A percentile compares a stretch with the other conserved stretches of the same genome.
Conservation (phyloP, 2,797 vertebrate genomes). For the Gobionotothen gibberifrons region DNA sequence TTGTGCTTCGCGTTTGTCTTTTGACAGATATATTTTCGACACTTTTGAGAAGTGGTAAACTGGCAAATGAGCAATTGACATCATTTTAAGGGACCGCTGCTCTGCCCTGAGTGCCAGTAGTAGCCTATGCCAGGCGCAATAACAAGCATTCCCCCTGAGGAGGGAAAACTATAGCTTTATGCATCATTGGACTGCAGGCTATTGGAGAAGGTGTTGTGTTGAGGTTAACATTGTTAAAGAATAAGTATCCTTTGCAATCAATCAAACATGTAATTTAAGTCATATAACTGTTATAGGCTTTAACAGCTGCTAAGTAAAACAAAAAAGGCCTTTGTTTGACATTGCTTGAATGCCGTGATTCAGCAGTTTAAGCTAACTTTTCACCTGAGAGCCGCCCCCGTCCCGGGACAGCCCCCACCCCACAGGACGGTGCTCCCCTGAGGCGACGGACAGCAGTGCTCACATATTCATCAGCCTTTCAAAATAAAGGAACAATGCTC, state of each 20-base stretch:
- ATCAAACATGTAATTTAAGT: constrained; percentile 30
- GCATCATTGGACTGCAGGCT: constrained; percentile 36
- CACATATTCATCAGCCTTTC: constrained; percentile 80
- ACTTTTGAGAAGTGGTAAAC: constrained; percentile 71
- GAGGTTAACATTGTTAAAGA: constrained; percentile 29
- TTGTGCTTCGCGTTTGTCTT: constrained; percentile 75
- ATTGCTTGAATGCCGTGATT: constrained; percentile 23
- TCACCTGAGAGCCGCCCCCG: constrained; percentile 87
- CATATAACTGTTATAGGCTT: not conserved
- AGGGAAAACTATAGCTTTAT: constrained; percentile 16
- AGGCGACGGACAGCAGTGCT: constrained; percentile 83
- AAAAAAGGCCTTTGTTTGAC: constrained; percentile 43
- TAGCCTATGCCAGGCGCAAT: constrained; percentile 22
- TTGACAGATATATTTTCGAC: constrained; percentile 77
- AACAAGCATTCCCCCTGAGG: constrained; percentile 33
- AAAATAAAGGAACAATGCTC: constrained; percentile 87
- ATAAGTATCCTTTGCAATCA: constrained; percentile 5
- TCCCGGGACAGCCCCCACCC: constrained; percentile 75
- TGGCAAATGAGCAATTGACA: constrained; percentile 75
- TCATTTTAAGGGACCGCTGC: constrained; percentile 46
- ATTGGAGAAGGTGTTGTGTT: constrained; percentile 20
- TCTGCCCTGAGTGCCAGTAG: constrained; percentile 27
- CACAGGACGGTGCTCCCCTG: constrained; percentile 80
- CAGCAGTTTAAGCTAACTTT: constrained; percentile 78
- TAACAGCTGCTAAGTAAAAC: constrained; percentile 29